A percentile compares a stretch with the other conserved stretches of the same genome.
These are phyloP conservation scores for Pantherophis alleghaniensis DNA, from an alignment of 2,797 vertebrate species.

Conservation along the genomic window DNA sequence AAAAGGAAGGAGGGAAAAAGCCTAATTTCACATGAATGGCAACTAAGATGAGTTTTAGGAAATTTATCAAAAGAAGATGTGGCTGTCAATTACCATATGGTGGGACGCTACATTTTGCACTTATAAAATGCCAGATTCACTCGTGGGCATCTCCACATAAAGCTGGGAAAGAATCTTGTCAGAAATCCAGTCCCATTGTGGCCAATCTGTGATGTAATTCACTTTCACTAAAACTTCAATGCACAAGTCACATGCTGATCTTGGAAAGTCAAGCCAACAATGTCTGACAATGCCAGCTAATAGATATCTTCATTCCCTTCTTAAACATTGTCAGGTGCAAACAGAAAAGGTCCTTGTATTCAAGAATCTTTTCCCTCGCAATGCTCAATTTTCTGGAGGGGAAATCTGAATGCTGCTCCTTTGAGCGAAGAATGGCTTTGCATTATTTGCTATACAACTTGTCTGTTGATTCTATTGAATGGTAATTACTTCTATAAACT, in stretches of 20 bases:
- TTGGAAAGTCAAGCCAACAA: background rate
- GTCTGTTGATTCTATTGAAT: slow-evolving; percentile 43
- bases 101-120: background rate
- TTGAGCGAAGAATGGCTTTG: slow-evolving; percentile 15
- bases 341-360: slow-evolving; percentile 21
- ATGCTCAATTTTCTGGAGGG: background rate
- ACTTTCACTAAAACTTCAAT: background rate
- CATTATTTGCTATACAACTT: slow-evolving; percentile 51
- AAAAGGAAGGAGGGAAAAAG: background rate
- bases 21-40: background rate
- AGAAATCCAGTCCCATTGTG: background rate
- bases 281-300: background rate
- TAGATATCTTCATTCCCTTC: slow-evolving; percentile 8
- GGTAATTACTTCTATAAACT: slow-evolving; percentile 48
- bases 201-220: background rate
- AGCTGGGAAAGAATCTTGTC: background rate
- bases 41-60: background rate
- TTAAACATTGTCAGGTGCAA: slow-evolving; percentile 27
- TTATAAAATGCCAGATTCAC: background rate
- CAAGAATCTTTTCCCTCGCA: slow-evolving; percentile 4
- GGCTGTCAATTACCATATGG: background rate
- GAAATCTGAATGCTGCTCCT: background rate
- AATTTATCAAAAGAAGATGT: background rate
- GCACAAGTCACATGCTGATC: background rate
- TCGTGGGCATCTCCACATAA: background rate